Conservation (phyloP, 2,888 invertebrate genomes). For the Ochropacha duplaris region DNA sequence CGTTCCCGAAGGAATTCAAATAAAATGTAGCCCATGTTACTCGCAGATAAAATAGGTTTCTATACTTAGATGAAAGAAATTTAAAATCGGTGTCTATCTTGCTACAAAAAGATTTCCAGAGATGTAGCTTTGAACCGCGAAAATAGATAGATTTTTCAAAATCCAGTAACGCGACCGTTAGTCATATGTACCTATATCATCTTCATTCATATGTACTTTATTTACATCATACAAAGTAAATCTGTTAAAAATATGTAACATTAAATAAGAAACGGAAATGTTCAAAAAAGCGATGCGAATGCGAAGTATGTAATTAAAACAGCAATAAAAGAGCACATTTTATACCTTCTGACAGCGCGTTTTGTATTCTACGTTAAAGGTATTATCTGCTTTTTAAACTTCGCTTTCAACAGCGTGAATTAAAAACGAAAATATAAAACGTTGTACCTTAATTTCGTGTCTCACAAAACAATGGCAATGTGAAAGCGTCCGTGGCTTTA, state of each 20-base stretch:
- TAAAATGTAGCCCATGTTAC: no score
- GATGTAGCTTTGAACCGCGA: no score
- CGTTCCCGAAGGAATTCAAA: no score
- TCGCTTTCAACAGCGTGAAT: slow-evolving; percentile 64
- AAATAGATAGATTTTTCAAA: no score
- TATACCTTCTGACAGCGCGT: slow-evolving; percentile 60
- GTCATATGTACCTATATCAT: background rate
- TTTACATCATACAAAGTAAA: background rate
- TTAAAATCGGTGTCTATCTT: no score
- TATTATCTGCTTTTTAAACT: slow-evolving; percentile 76
- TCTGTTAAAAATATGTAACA: slow-evolving; percentile 25
- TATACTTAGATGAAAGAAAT: no score
- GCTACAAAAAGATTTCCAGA: no score
- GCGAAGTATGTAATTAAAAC: slow-evolving; percentile 75
- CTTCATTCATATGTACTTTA: no score
- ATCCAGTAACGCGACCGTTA: no score
- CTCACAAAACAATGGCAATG: slow-evolving; percentile 60
- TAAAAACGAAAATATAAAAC: slow-evolving; percentile 73
- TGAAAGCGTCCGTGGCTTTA: slow-evolving; percentile 46
- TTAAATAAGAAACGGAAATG: slow-evolving; percentile 48
- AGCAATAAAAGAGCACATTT: slow-evolving; percentile 71
- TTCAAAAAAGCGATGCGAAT: slow-evolving; percentile 51
- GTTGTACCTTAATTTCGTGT: slow-evolving; percentile 66
- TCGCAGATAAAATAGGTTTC: no score
- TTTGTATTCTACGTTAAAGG: slow-evolving; percentile 61